Evolutionary conservation across 2,888 invertebrate species (phyloP).

Genomic region (Parelbella ahira): DNA sequence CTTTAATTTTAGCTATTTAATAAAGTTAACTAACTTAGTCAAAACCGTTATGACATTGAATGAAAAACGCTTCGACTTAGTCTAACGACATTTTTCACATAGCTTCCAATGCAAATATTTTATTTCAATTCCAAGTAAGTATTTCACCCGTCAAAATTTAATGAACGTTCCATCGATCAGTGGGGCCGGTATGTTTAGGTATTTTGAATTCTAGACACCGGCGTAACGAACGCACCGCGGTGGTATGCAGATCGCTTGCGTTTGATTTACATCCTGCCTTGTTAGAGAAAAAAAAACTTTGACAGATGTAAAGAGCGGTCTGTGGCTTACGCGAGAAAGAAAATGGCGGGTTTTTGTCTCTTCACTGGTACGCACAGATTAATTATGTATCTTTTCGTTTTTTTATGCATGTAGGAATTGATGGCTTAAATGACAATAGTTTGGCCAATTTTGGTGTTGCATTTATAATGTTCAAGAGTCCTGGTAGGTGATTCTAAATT

Average conservation of each 20-base stretch:
- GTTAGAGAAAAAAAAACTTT: conserved; percentile 38
- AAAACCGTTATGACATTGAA: no score
- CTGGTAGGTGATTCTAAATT: no score
- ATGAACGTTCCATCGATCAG: conserved; percentile 18
- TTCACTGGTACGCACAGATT: background rate
- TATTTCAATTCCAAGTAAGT: conserved; percentile 7
- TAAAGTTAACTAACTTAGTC: no score
- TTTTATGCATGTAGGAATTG: no score
- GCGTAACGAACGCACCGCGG: conserved; percentile 35
- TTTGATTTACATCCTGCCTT: conserved; percentile 64
- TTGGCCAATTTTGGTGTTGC: no score
- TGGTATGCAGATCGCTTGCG: conserved; percentile 53
- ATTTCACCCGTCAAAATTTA: conserved; percentile 21
- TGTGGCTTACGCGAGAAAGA: conserved; percentile 15
- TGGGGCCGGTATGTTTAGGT: conserved; percentile 25
- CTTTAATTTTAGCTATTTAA: no score
- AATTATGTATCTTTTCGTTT: no score
- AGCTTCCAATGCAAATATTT: no score
- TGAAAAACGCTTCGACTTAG: no score
- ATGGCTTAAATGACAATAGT: no score
- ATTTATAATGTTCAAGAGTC: no score
- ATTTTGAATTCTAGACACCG: conserved; percentile 27
- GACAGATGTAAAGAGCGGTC: conserved; percentile 10
- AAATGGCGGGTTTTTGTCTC: conserved; percentile 7
- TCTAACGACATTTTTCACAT: no score